Conservation (phyloP, 2,888 invertebrate species). For the Copidosoma aretas region DNA sequence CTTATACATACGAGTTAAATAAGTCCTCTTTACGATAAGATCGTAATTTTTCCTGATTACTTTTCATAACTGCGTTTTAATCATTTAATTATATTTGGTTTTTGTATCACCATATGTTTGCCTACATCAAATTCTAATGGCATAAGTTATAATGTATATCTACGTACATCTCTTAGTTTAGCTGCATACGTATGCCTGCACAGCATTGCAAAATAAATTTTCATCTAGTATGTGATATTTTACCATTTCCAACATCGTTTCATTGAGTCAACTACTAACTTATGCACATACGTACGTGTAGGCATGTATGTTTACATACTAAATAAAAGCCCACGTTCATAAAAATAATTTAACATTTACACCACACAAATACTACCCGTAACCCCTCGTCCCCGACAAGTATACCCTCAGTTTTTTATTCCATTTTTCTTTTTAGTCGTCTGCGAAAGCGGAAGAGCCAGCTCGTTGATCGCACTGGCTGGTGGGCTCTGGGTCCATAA, state of each 20-base stretch:
- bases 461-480: slow-evolving; percentile 57
- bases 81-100: slow-evolving; percentile 38
- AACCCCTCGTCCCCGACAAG: too few species aligned
- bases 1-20: too few species aligned
- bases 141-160: slow-evolving; percentile 26
- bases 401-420: too few species aligned
- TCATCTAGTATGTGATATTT: slow-evolving; percentile 17
- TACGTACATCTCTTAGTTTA: slow-evolving; percentile 10
- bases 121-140: slow-evolving; percentile 33
- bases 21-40: too few species aligned
- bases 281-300: neutral
- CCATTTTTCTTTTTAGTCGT: slow-evolving; percentile 61
- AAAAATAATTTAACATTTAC: slow-evolving; percentile 22
- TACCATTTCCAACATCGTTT: neutral
- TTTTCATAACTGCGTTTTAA: neutral
- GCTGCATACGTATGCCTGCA: slow-evolving; percentile 3
- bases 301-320: neutral
- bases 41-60: too few species aligned
- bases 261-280: neutral
- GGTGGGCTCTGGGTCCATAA: slow-evolving; percentile 55
- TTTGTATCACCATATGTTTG: slow-evolving; percentile 33
- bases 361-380: neutral
- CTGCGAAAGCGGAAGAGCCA: slow-evolving; percentile 64
- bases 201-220: slow-evolving; percentile 14
- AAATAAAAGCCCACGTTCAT: slow-evolving; percentile 27